Evolutionary conservation across 2,113 vertebrate genomes (phyloP).

Genomic region (Pimephales promelas): DNA sequence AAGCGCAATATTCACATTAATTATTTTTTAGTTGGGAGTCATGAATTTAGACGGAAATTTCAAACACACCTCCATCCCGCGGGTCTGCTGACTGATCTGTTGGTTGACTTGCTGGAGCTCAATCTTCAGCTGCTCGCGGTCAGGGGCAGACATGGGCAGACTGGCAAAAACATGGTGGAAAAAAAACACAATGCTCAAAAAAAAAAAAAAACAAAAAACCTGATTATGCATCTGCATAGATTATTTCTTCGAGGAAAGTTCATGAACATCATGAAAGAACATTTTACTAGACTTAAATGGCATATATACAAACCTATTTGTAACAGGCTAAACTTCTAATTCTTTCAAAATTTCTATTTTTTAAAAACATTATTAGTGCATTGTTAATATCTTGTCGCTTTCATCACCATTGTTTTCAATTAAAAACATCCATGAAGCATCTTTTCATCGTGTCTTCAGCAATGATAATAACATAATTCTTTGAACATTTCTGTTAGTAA

Average conservation of each 20-base stretch:
- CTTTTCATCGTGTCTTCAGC: background rate
- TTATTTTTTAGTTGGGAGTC: background rate
- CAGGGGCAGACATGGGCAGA: constrained; percentile 80
- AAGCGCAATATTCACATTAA: constrained; percentile 26
- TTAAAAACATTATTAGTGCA: no score
- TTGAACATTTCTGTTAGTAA: background rate
- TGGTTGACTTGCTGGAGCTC: constrained; percentile 97
- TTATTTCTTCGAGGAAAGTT: no score
- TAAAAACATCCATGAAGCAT: background rate
- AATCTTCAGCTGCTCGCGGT: constrained; percentile 92
- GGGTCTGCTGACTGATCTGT: constrained; percentile 95
- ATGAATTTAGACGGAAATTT: background rate
- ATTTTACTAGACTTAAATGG: no score
- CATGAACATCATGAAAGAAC: no score
- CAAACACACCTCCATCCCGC: constrained; percentile 84
- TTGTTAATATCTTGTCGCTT: background rate
- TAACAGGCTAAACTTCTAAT: no score
- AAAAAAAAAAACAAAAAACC: background rate
- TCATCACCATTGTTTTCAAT: background rate
- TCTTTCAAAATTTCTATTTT: no score
- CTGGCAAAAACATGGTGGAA: constrained; percentile 57
- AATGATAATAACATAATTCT: background rate
- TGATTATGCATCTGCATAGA: no score
- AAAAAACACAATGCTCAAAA: background rate
- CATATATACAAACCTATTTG: no score